phyloP scores from a whole-genome alignment of 2,797 vertebrate species.

The Botia kubotai region DNA sequence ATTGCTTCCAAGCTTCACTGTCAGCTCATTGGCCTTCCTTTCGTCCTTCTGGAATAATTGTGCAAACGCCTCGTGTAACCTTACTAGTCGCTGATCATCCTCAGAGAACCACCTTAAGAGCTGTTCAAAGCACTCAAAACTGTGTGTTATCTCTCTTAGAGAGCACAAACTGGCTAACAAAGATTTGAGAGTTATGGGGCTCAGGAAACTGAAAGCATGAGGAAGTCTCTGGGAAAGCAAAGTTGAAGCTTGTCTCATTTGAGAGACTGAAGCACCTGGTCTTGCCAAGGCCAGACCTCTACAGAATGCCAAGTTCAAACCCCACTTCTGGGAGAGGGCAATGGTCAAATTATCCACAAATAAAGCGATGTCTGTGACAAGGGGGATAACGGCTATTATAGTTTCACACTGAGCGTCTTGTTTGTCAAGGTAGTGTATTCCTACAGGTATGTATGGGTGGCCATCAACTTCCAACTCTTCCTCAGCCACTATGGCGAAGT shows the following conservation, averaged over 20 bases:
- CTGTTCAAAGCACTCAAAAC: constrained; percentile 68
- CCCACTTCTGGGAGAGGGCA: constrained; percentile 80
- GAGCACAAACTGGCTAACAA: constrained; percentile 78
- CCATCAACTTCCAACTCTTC: constrained; percentile 72
- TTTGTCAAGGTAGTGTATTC: constrained; percentile 80
- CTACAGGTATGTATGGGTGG: constrained; percentile 75
- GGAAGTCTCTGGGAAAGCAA: constrained; percentile 77
- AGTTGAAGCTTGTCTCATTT: constrained; percentile 74
- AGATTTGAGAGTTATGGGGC: constrained; percentile 76
- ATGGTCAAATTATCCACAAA: constrained; percentile 73
- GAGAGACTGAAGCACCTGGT: constrained; percentile 71
- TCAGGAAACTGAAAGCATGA: constrained; percentile 73
- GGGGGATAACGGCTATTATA: constrained; percentile 77
- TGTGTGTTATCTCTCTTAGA: constrained; percentile 62
- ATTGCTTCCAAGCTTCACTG: constrained; percentile 74
- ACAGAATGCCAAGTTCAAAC: constrained; percentile 81
- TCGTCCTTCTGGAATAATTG: constrained; percentile 73
- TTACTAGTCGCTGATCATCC: constrained; percentile 71
- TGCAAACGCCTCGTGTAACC: constrained; percentile 76
- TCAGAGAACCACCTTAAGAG: constrained; percentile 78
- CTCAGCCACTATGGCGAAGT: constrained; percentile 80
- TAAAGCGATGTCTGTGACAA: constrained; percentile 64
- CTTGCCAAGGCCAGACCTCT: constrained; percentile 77
- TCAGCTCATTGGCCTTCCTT: constrained; percentile 74
- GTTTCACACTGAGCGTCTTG: constrained; percentile 79